phyloP scores from a whole-genome alignment of 1,140 invertebrate genomes.

The Antheraea mylitta region DNA sequence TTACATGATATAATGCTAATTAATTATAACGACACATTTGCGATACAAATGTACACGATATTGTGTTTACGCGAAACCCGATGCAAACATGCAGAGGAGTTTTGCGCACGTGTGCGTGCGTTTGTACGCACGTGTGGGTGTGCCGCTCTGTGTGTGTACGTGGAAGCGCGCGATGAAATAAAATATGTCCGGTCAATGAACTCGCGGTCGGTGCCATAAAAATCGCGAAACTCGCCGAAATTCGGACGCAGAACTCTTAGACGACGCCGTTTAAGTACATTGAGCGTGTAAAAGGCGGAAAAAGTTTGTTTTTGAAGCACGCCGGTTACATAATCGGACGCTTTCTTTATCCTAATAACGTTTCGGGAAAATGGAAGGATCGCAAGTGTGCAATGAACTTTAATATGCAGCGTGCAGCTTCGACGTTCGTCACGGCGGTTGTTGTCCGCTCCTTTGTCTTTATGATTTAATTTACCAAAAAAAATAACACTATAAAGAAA shows the following conservation, averaged over 20 bases:
- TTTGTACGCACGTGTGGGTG: conserved; percentile 46
- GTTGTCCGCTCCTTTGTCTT: conserved; percentile 37
- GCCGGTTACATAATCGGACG: background rate
- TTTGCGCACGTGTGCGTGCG: conserved; percentile 56
- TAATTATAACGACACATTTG: conserved; percentile 56
- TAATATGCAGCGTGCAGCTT: conserved; percentile 45
- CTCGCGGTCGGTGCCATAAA: conserved; percentile 75
- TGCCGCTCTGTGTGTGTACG: conserved; percentile 65
- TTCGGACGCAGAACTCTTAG: conserved; percentile 51
- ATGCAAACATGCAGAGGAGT: conserved; percentile 67
- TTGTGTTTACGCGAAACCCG: conserved; percentile 70
- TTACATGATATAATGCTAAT: conserved; percentile 43
- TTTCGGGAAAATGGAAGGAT: conserved; percentile 40
- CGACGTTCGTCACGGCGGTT: conserved; percentile 34
- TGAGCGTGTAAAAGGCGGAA: background rate
- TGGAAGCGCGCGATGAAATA: conserved; percentile 78
- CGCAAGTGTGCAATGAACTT: conserved; percentile 52
- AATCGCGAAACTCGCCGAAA: conserved; percentile 76
- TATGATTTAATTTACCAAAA: conserved; percentile 15
- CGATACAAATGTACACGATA: conserved; percentile 59
- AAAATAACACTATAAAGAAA: background rate
- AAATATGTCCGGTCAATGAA: conserved; percentile 78
- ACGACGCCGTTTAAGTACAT: background rate
- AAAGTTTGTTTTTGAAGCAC: background rate
- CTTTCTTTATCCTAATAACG: background rate